Base-by-base conservation (phyloP, 2,113 vertebrate species). In the human region DNA sequence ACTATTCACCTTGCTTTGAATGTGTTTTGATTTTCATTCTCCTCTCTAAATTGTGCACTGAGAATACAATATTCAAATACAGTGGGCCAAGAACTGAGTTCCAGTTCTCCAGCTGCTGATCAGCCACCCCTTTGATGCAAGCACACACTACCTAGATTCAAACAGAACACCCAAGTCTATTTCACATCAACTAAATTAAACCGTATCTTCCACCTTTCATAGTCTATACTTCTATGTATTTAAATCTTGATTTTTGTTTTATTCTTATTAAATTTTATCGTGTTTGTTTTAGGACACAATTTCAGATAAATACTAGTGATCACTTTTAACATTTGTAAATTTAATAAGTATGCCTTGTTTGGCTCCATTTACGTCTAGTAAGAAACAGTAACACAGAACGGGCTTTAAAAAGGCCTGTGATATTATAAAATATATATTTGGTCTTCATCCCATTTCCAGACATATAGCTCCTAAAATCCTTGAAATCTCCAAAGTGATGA, bases 221-320 rank as follows among this genome's bases (percentile, higher is more conserved):
- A 50, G 38, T 82, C 20, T 95, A 22, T 48, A 68, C 8, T 70
- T 86, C 25, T 57, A 16, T 20, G 13, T 40, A 6, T 48, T 84
- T 92, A 70, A 89, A 52, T 8, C 40, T 72, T 84, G 72, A 18
- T 68, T 76, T 79, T 61, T 13, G 10, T 30, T 78, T 94, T 64
- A 64, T 89, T 57, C 59, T 48, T 83, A 91, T 45, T 92, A 93
- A 94, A 40, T 79, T 89, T 89, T 11, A 75, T 89, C 35, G 35
- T 88, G 48, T 81, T 83, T 72, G 22, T 61, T 80, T 91, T 87
- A 80, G 23, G 38, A 38, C 8, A 83, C 32, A 79, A 75, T 80
- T 95, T 89, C 27, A 84, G 64, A 79, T 79, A n/a, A 76, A 91
- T 45, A 79, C 78, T 78, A 68, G 35, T 20, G 11, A 76, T 84